Evolutionary conservation across 2,113 vertebrate genomes (phyloP).

Genomic region (Neolamprologus modestus): DNA sequence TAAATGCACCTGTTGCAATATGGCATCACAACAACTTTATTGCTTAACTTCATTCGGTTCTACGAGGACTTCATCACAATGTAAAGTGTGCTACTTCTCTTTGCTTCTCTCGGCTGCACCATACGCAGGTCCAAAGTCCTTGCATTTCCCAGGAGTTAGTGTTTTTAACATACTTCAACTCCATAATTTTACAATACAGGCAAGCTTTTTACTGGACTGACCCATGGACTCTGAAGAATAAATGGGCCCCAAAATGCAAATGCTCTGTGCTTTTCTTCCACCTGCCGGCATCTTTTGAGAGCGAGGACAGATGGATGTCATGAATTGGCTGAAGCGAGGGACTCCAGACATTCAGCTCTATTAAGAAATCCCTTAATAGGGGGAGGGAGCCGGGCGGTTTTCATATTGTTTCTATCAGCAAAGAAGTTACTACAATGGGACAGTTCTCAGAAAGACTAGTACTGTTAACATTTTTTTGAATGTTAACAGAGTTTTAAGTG

Average conservation of each 20-base stretch:
- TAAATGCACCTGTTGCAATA: slow-evolving; percentile 38
- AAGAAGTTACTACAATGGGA: neutral
- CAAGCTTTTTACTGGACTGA: slow-evolving; percentile 5
- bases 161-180: neutral
- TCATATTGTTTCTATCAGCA: slow-evolving; percentile 33
- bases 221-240: neutral
- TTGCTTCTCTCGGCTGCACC: neutral
- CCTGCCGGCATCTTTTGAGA: slow-evolving; percentile 51
- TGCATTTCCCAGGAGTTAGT: neutral
- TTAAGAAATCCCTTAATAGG: slow-evolving; percentile 52
- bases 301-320: slow-evolving; percentile 63
- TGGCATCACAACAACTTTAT: neutral
- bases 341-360: slow-evolving; percentile 46
- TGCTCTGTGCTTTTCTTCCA: slow-evolving; percentile 37
- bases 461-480: neutral
- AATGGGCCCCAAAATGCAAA: slow-evolving; percentile 38
- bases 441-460: neutral
- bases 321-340: slow-evolving; percentile 52
- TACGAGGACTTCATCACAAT: neutral
- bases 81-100: neutral
- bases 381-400: slow-evolving; percentile 25
- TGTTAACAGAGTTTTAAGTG: neutral
- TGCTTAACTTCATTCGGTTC: neutral
- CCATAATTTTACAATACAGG: neutral
- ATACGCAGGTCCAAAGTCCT: neutral